These are phyloP conservation scores for Drosophila fungiperda DNA, from an alignment of 2,888 invertebrate species.

Conservation along the genomic window DNA sequence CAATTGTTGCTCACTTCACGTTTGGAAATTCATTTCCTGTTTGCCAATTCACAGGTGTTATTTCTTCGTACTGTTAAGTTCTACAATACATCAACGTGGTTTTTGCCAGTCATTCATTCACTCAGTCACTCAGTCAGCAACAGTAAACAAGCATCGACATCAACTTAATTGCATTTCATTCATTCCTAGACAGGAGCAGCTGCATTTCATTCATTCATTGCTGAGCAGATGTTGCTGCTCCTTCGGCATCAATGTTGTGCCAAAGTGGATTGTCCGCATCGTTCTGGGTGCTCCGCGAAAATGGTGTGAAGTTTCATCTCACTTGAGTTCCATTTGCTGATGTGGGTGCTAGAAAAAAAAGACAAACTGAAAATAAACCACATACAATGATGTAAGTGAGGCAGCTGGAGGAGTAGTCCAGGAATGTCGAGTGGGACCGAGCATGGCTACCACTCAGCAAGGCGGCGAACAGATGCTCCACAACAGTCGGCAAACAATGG, in stretches of 20 bases:
- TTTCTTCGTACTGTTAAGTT: slow-evolving; percentile 2
- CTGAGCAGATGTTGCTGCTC: slow-evolving; percentile 62
- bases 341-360: slow-evolving; percentile 44
- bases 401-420: slow-evolving; percentile 1
- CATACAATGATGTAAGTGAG: slow-evolving; percentile 39
- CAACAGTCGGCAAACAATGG: slow-evolving; percentile 63
- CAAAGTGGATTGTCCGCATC: neutral
- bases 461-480: slow-evolving; percentile 30
- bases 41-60: slow-evolving; percentile 26
- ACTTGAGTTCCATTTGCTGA: slow-evolving; percentile 59
- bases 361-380: slow-evolving; percentile 21
- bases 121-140: slow-evolving; percentile 34
- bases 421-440: slow-evolving; percentile 16
- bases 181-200: slow-evolving; percentile 69
- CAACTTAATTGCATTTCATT: slow-evolving; percentile 79
- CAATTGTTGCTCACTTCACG: slow-evolving; percentile 17
- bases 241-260: slow-evolving; percentile 9
- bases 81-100: slow-evolving; percentile 25
- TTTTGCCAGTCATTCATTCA: slow-evolving; percentile 38
- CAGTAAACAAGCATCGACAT: slow-evolving; percentile 71
- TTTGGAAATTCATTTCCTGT: slow-evolving; percentile 48
- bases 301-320: slow-evolving; percentile 80
- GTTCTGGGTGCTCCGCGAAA: slow-evolving; percentile 31
- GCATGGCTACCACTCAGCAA: slow-evolving; percentile 42
- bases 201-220: slow-evolving; percentile 79